These are phyloP conservation scores for Cichlasoma orientale DNA, from an alignment of 2,797 vertebrate genomes.

Conservation along the genomic window DNA sequence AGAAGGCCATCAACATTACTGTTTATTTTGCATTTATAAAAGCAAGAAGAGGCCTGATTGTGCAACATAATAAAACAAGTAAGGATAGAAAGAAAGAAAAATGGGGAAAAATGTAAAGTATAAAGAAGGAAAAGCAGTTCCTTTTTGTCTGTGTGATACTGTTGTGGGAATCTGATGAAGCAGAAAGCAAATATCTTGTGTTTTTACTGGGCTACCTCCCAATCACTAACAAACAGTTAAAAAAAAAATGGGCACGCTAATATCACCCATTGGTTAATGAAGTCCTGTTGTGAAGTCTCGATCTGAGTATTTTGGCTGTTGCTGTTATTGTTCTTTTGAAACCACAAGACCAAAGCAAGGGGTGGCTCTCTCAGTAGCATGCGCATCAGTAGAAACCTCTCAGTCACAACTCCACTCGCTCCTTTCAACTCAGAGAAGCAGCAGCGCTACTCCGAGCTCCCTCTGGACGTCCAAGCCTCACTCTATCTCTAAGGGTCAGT, in stretches of 20 bases:
- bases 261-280: accelerated
- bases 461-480: neutral
- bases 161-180: neutral
- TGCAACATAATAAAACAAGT: constrained; percentile 19
- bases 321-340: neutral
- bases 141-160: neutral
- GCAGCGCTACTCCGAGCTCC: no score
- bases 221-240: neutral
- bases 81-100: constrained; percentile 9
- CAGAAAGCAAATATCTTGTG: neutral
- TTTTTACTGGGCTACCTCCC: neutral
- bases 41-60: constrained; percentile 17
- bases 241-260: neutral
- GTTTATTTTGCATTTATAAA: constrained; percentile 53
- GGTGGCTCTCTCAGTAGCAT: accelerated
- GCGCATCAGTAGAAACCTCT: neutral
- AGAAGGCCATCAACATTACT: constrained; percentile 53
- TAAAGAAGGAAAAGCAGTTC: neutral
- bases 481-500: neutral
- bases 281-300: neutral
- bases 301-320: neutral
- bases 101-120: constrained; percentile 1
- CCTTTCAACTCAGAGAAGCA: no score
- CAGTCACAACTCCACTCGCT: no score
- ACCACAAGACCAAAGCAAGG: neutral